Conservation (phyloP, 2,797 vertebrate genomes). For the Falco berigora region DNA sequence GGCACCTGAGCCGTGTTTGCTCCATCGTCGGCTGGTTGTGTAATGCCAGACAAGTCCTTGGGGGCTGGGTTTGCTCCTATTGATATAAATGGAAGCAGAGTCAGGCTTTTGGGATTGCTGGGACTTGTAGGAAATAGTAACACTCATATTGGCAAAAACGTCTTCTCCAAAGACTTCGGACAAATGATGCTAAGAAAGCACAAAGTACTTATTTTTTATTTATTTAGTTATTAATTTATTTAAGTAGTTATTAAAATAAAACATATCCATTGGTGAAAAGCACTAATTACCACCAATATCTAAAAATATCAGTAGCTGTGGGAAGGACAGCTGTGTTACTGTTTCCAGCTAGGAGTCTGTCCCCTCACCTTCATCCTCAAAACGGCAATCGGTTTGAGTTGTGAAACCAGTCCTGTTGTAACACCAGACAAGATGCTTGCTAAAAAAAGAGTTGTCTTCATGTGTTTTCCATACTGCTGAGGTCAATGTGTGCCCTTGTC, state of each 20-base stretch:
- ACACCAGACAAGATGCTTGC: neutral
- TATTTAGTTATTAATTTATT: neutral
- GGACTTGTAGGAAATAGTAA: neutral
- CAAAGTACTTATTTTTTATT: neutral
- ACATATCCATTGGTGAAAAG: neutral
- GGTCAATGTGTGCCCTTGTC: neutral
- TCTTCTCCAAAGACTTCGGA: neutral
- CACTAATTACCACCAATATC: neutral
- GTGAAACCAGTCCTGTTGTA: neutral
- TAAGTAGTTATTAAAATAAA: neutral
- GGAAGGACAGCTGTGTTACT: neutral
- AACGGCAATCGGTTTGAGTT: neutral
- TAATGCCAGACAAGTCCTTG: neutral
- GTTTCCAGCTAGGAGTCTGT: neutral
- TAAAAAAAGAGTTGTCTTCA: neutral
- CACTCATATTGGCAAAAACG: neutral
- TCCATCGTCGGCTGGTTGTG: neutral
- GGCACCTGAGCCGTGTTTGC: neutral
- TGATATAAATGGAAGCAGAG: neutral
- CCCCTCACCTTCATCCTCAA: neutral
- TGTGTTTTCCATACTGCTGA: accelerated
- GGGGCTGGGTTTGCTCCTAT: neutral
- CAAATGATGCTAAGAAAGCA: conserved; percentile 8
- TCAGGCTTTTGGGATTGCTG: neutral
- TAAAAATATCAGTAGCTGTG: neutral